Conservation (phyloP, 2,888 invertebrate genomes). For the Crioceris asparagi region DNA sequence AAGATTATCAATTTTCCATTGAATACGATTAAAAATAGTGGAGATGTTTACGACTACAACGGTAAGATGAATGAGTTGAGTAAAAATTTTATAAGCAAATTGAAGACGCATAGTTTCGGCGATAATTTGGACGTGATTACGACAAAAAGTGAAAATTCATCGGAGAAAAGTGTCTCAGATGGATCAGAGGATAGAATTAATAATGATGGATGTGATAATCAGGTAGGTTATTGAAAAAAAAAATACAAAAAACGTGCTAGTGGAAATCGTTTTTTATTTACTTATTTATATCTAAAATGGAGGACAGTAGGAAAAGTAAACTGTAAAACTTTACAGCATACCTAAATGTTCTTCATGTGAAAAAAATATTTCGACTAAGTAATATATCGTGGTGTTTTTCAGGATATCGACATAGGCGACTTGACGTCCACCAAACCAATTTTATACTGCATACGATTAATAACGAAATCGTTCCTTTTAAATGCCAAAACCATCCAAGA, state of each 20-base stretch:
- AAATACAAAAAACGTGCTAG: too few species aligned
- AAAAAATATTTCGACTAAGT: too few species aligned
- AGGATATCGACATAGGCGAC: constrained; percentile 55
- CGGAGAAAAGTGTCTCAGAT: constrained; percentile 30
- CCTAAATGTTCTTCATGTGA: too few species aligned
- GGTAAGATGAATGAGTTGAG: constrained; percentile 10
- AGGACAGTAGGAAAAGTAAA: too few species aligned
- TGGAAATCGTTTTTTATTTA: too few species aligned
- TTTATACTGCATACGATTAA: constrained; percentile 59
- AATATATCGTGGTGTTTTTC: too few species aligned
- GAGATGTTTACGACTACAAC: constrained; percentile 10
- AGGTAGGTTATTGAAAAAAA: constrained; percentile 10
- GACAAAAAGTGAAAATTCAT: constrained; percentile 32
- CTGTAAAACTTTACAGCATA: too few species aligned
- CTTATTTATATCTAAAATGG: too few species aligned
- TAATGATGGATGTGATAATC: constrained; percentile 12
- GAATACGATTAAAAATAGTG: constrained; percentile 4
- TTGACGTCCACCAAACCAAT: constrained; percentile 56
- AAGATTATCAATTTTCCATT: constrained; percentile 11
- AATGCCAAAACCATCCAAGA: constrained; percentile 52
- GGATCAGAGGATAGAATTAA: constrained; percentile 12
- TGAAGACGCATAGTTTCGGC: constrained; percentile 24
- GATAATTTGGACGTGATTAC: constrained; percentile 28
- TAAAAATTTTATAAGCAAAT: constrained; percentile 18
- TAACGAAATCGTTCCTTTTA: constrained; percentile 63